phyloP scores from a whole-genome alignment of 2,888 invertebrate species.

The Tenthredo mesomela region DNA sequence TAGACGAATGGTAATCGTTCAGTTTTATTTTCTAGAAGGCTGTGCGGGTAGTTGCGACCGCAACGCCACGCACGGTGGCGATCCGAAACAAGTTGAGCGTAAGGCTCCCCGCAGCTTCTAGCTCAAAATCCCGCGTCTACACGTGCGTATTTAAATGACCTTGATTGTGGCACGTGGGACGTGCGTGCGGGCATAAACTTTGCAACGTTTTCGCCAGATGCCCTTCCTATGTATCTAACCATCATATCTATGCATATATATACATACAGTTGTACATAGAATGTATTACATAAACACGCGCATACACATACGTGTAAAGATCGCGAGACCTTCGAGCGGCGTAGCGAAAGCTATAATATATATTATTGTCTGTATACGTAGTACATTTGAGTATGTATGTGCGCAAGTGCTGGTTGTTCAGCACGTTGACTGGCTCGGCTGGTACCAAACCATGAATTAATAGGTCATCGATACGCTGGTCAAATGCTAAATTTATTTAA shows the following conservation, averaged over 20 bases:
- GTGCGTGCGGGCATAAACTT: constrained; percentile 3
- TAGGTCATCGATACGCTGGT: background rate
- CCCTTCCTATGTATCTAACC: background rate
- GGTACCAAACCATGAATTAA: background rate
- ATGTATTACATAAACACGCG: background rate
- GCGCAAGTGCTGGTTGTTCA: background rate
- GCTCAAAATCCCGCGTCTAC: constrained; percentile 1
- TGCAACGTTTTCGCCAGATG: constrained; percentile 8
- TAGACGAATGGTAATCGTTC: background rate
- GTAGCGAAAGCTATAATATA: constrained; percentile 4
- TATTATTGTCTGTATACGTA: background rate
- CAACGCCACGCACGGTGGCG: background rate
- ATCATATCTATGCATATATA: background rate
- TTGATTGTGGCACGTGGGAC: constrained; percentile 7
- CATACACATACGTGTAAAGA: background rate
- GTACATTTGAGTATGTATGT: background rate
- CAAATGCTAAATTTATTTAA: background rate
- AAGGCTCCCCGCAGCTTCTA: background rate
- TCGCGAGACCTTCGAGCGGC: background rate
- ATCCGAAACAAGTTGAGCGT: background rate
- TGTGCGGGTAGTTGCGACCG: background rate
- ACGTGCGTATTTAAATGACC: constrained; percentile 33
- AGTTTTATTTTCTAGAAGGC: background rate
- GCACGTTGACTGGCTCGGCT: background rate
- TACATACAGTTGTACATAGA: background rate